Evolutionary conservation across 2,113 vertebrate species (phyloP).

Genomic region (Jaculus jaculus): DNA sequence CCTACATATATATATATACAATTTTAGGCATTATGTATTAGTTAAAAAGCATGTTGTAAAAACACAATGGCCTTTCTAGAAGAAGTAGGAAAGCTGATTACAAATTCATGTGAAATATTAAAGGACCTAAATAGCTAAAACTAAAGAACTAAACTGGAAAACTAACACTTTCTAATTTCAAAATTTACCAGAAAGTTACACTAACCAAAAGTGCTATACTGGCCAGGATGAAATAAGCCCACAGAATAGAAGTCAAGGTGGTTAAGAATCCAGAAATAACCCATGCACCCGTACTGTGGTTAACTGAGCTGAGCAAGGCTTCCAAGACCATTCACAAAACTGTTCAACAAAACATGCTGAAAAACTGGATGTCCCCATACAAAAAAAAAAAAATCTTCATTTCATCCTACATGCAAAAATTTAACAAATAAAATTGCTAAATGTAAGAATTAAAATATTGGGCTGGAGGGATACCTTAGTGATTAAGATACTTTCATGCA

Average conservation of each 20-base stretch:
- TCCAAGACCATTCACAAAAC: neutral
- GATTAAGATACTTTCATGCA: too few species aligned
- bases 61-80: neutral
- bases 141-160: neutral
- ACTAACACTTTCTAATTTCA: conserved; percentile 31
- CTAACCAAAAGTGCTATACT: neutral
- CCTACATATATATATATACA: neutral
- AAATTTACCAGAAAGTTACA: conserved; percentile 12
- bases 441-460: neutral
- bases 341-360: neutral
- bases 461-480: too few species aligned
- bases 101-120: conserved; percentile 33
- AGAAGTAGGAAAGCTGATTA: conserved; percentile 6
- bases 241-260: neutral
- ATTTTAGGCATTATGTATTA: neutral
- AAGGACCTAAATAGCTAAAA: conserved; percentile 26
- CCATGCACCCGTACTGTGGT: neutral
- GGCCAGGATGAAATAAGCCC: neutral
- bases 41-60: neutral
- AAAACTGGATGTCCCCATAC: neutral
- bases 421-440: neutral
- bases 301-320: neutral
- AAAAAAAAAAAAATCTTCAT: neutral
- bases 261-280: neutral
- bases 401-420: neutral